A percentile compares a stretch with the other conserved stretches of the same genome.
Evolutionary conservation across 2,797 vertebrate species (phyloP).

Genomic region (Macrochelys suwanniensis): DNA sequence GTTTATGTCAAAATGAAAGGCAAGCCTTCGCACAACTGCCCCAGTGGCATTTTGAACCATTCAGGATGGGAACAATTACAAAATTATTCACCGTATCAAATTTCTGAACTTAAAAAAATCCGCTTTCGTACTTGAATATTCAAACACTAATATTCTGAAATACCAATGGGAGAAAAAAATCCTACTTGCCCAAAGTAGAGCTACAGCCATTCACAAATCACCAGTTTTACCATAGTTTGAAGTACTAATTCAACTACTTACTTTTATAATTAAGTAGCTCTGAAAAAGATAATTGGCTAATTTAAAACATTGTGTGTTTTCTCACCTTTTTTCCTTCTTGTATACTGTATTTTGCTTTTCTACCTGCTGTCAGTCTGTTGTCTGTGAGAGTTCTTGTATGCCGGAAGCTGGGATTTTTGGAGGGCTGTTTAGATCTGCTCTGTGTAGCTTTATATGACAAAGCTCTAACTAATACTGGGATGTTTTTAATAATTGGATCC

Average conservation of each 20-base stretch:
- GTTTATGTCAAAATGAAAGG: neutral
- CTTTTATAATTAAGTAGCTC: neutral
- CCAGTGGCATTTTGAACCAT: neutral
- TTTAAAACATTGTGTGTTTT: neutral
- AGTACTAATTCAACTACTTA: neutral
- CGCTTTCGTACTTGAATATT: neutral
- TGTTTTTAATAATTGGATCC: neutral
- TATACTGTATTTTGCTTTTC: accelerated
- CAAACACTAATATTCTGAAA: neutral
- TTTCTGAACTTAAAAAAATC: neutral
- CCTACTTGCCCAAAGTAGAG: accelerated
- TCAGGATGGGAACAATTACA: neutral
- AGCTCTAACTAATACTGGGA: neutral
- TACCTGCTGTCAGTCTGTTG: neutral
- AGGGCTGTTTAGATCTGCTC: neutral
- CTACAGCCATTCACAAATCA: neutral
- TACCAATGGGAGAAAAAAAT: neutral
- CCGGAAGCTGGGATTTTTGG: neutral
- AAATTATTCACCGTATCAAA: neutral
- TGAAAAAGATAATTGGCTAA: neutral
- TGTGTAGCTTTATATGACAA: neutral
- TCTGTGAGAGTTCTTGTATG: accelerated
- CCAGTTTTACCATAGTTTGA: neutral
- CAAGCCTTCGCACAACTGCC: neutral
- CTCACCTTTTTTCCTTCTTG: accelerated